Percentiles rank a stretch among this genome's conserved stretches.
Conservation (phyloP, 1,140 invertebrate species). For the Caenorhabditis remanei region DNA sequence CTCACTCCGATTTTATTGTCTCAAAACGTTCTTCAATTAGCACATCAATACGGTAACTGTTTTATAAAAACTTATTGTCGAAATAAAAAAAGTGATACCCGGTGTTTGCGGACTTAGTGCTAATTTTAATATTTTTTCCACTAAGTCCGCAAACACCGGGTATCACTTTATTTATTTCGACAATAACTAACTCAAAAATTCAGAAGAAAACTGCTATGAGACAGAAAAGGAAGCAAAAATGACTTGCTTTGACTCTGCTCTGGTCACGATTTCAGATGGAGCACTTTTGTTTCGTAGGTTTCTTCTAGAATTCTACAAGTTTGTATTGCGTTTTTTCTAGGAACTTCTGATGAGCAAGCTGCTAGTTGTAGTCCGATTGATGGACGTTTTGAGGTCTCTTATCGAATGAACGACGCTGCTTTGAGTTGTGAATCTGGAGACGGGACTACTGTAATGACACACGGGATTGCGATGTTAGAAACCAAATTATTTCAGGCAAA, state of each 20-base stretch:
- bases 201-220: conserved; percentile 63
- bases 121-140: too few relatives aligned
- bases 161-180: too few relatives aligned
- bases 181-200: not conserved
- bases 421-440: conserved; percentile 50
- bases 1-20: conserved; percentile 42
- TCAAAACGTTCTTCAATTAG: conserved; percentile 51
- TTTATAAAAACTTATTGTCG: not conserved
- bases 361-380: conserved; percentile 58
- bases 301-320: not conserved
- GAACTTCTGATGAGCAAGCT: conserved; percentile 11
- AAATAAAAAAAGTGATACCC: too few relatives aligned
- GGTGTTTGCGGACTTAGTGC: too few relatives aligned
- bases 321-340: not conserved
- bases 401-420: conserved; percentile 57
- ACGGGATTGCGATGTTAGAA: not conserved
- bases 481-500: conserved; percentile 42
- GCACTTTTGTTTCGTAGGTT: conserved; percentile 57
- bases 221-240: conserved; percentile 55
- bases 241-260: conserved; percentile 60
- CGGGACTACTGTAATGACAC: conserved; percentile 57
- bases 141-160: too few relatives aligned
- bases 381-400: conserved; percentile 58
- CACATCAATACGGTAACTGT: conserved; percentile 42
- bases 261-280: conserved; percentile 54